A percentile compares a stretch with the other conserved stretches of the same genome.
Evolutionary conservation across 2,888 invertebrate genomes (phyloP).

Genomic region (Unio pictorum): DNA sequence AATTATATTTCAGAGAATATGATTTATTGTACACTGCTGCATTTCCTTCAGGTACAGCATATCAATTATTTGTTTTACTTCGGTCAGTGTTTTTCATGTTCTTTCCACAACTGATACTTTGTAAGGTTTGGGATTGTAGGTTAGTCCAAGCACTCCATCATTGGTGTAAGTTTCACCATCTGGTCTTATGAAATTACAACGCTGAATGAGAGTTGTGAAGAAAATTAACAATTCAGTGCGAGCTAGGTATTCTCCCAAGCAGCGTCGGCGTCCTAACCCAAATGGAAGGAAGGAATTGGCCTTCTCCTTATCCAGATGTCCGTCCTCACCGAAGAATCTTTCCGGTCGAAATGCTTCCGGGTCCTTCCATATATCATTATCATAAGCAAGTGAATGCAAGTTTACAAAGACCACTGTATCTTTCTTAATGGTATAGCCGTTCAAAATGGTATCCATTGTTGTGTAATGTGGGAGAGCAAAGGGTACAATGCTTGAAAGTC

Average conservation of each 20-base stretch:
- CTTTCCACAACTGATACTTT: slow-evolving; percentile 6
- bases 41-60: no score
- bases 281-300: slow-evolving; percentile 34
- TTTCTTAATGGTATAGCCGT: slow-evolving; percentile 8
- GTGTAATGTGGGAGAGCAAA: slow-evolving; percentile 46
- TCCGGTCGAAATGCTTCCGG: slow-evolving; percentile 19
- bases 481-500: slow-evolving; percentile 32
- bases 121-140: slow-evolving; percentile 5
- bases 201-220: slow-evolving; percentile 39
- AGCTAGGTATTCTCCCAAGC: slow-evolving; percentile 54
- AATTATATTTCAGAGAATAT: no score
- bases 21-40: no score
- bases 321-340: slow-evolving; percentile 14
- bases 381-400: slow-evolving; percentile 25
- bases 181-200: slow-evolving; percentile 20
- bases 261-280: slow-evolving; percentile 45
- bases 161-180: slow-evolving; percentile 1
- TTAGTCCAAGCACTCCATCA: slow-evolving; percentile 1
- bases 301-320: slow-evolving; percentile 8
- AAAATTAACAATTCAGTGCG: slow-evolving; percentile 46
- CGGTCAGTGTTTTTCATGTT: neutral
- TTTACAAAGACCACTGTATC: slow-evolving; percentile 23
- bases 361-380: slow-evolving; percentile 16
- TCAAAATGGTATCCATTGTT: slow-evolving; percentile 13
- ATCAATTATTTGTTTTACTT: no score